Evolutionary conservation across 30 jellyfish, hydroid and myxozoan genomes (phyloP), one percentile per base, ranked within the genome.

Genomic region (Catostylus mosaicus): DNA sequence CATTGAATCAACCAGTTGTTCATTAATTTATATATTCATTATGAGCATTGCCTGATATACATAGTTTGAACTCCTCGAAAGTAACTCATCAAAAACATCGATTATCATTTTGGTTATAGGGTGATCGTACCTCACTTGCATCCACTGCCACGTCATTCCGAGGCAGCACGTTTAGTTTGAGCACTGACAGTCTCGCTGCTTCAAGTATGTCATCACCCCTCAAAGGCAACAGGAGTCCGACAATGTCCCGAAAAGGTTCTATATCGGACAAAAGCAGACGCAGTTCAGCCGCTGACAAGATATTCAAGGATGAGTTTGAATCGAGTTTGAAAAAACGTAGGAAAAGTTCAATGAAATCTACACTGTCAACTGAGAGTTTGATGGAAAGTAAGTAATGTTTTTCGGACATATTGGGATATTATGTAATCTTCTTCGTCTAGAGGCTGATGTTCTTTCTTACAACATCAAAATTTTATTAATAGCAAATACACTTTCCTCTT

Each of bases 231-330:
- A 54, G 71, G 18, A 89, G 97, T 50, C 94, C 94, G 0, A 32
- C 87, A 0, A 27, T 59, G 0, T 78, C 90, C 5, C 37, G 96
- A 29, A 60, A 74, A 57, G 85, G 88, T 1, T 83, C 90, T 47
- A 69, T 78, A 35, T 84, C 88, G 30, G 88, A 84, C 47, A 84
- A 84, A 43, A 66, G 65, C 52, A 19, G 94, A 38, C 68, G 97
- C 43, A 90, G 97, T 35, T 78, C 89, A 47, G 80, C 76, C 27
- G 97, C 97, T 18, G 97, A 90, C 70, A 71, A 79, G 24, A 75
- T 83, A 22, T 90, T 90, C 69, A 84, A 90, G 22, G 86, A 80
- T 6, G 93, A 90, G 61, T 73, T 83, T 38, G 97, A 82, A 64
- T 43, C 64, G 12, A 84, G 62, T 29, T 18, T 48, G 50, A 90